These are phyloP conservation scores for Thryonomys swinderianus DNA, from an alignment of 2,113 vertebrate genomes.

Conservation along the genomic window DNA sequence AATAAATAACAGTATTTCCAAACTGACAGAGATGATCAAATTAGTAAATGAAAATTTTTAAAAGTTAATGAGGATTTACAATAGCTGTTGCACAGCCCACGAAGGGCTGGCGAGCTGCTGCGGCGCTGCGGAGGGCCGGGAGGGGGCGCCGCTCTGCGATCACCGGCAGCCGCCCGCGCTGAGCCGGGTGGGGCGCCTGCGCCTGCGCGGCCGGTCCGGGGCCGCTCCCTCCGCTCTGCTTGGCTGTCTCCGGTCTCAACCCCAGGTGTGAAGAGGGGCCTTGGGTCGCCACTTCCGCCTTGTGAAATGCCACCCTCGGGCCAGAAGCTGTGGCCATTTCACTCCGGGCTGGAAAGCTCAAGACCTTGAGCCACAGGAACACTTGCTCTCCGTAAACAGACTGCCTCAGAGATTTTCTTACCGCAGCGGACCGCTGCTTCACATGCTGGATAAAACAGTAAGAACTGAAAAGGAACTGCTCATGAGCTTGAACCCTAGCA, in stretches of 20 bases:
- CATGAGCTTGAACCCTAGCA: neutral
- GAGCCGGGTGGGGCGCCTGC: too few relatives aligned
- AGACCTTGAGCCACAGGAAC: neutral
- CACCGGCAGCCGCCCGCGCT: too few relatives aligned
- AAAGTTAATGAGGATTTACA: neutral
- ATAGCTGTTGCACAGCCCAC: neutral
- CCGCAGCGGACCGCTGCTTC: too few relatives aligned
- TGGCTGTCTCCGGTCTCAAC: neutral
- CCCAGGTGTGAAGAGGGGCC: neutral
- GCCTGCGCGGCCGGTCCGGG: too few relatives aligned
- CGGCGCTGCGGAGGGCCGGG: too few relatives aligned
- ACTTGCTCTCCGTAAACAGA: neutral
- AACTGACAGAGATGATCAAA: neutral
- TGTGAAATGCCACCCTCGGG: neutral
- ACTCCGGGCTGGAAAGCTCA: neutral
- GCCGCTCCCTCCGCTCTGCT: accelerated
- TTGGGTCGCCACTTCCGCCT: accelerated
- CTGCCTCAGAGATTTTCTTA: neutral
- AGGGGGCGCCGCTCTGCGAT: too few relatives aligned
- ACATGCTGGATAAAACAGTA: neutral
- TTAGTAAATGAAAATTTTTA: neutral
- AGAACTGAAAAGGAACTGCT: neutral
- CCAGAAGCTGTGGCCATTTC: neutral
- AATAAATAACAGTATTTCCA: neutral
- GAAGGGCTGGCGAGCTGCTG: too few relatives aligned